Base-by-base conservation (phyloP, 2,797 vertebrate genomes). In the Protosalanx chinensis region DNA sequence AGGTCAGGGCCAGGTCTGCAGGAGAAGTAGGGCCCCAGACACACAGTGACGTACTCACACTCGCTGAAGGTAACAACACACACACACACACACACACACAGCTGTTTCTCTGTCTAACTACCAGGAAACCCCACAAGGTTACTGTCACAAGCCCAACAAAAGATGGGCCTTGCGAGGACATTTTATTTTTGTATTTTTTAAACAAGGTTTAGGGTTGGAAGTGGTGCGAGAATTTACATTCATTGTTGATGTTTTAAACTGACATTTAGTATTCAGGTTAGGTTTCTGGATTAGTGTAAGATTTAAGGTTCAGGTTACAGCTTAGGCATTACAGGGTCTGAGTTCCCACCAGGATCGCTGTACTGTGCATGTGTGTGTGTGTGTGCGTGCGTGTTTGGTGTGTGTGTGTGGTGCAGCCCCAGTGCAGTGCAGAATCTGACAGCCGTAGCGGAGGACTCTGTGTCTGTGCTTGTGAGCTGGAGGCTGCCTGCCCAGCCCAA, bases 381-480 rank as follows among this genome's bases (percentile, higher is more conserved):
- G 33, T 64, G 29, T 75, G 29, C 49, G 20, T 64, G 27, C 78
- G 37, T 37, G 12, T 27, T 27, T 27, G 23, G 33, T 64, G 29
- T 75, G 29, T 56, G 20, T 67, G 27, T 80, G 37, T 37, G 12
- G 65, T 57, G 37, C 57, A 99, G 97, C 94, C 63, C 97, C 72
- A 93, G 95, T 77, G 90, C 93, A 65, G 91, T 99, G 51, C 94
- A 91, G 86, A 86, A 92, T 77, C 91, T 99, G 73, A 84, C 75
- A 63, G 87, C 94, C 15, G 83, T 73, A 68, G 94, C 95, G 60
- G 91, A 97, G 63, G 95, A 96, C 87, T 95, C 96, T 2, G 94
- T 93, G 59, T 93, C 92, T 13, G 86, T 97, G 83, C 92, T 79
- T 82, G 93, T 98, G 80, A 91, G 89, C 65, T 99, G 97, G 97